Conservation (phyloP, 2,113 vertebrate genomes). For the Empidonax traillii region DNA sequence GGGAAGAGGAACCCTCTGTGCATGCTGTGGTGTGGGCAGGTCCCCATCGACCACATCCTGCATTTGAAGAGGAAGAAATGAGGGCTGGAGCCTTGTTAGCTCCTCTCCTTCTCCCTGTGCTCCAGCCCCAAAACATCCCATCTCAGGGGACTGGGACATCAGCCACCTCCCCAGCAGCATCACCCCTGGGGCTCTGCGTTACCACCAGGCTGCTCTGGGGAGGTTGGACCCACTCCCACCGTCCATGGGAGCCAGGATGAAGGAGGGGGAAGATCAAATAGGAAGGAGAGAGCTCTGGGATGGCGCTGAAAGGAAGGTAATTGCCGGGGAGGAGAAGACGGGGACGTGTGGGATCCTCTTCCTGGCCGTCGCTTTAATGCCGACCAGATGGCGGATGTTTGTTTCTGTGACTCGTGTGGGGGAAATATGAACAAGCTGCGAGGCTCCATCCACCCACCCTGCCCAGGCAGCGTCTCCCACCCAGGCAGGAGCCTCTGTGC, state of each 20-base stretch:
- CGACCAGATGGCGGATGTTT: slow-evolving; percentile 47
- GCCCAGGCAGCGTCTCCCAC: not conserved
- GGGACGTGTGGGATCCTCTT: slow-evolving; percentile 24
- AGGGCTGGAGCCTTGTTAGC: not conserved
- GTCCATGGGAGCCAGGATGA: not conserved
- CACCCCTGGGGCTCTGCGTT: not conserved
- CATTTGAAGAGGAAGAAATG: not conserved
- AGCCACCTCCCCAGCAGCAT: not conserved
- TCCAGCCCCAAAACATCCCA: not conserved
- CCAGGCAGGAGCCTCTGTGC: not conserved
- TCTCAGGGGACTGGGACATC: not conserved
- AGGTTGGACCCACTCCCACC: not conserved
- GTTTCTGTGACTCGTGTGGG: slow-evolving; percentile 12
- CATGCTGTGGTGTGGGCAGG: accelerated
- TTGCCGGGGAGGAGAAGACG: not conserved
- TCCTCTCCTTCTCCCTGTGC: not conserved
- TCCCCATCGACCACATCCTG: not conserved
- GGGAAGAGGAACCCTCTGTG: not conserved
- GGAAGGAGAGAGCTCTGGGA: not conserved
- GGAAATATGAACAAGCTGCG: slow-evolving; percentile 1
- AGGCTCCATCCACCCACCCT: slow-evolving; percentile 3
- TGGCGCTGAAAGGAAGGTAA: not conserved
- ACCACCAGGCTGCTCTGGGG: not conserved
- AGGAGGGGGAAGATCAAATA: not conserved
- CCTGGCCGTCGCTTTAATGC: not conserved